Evolutionary conservation across 2,797 vertebrate species (phyloP).

Genomic region (Anguilla marmorata): DNA sequence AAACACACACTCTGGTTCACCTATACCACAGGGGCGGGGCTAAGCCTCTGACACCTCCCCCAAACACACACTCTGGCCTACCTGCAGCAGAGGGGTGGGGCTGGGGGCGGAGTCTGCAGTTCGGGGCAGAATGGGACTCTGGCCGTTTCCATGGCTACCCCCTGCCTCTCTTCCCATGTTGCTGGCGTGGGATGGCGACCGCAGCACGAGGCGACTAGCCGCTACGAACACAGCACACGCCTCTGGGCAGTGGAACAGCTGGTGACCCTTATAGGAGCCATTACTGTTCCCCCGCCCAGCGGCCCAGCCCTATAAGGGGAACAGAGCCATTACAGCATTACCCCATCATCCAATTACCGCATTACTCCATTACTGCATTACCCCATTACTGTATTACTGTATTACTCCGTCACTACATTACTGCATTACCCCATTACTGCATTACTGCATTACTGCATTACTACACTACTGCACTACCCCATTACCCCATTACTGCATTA

Average conservation of each 20-base stretch:
- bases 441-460: no score
- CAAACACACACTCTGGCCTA: constrained; percentile 66
- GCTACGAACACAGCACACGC: constrained; percentile 73
- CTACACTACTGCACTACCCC: no score
- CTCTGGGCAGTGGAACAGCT: constrained; percentile 73
- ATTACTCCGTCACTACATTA: no score
- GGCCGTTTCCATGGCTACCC: background rate
- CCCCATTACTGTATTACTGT: background rate
- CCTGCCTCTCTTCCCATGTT: background rate
- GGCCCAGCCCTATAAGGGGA: constrained; percentile 65
- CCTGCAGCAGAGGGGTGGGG: constrained; percentile 34
- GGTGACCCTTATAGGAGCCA: constrained; percentile 70
- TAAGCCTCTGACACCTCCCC: constrained; percentile 52
- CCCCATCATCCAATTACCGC: no score
- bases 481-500: no score
- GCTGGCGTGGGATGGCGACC: constrained; percentile 47
- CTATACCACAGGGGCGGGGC: constrained; percentile 36
- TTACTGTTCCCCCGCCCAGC: constrained; percentile 67
- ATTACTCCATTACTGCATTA: background rate
- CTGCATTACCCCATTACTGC: no score
- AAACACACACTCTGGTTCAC: constrained; percentile 65
- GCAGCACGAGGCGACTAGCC: constrained; percentile 53
- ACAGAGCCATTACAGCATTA: background rate
- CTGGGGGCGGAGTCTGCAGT: constrained; percentile 48
- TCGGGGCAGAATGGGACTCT: constrained; percentile 52